phyloP scores from a whole-genome alignment of 2,113 vertebrate genomes.

The Austrofundulus limnaeus region DNA sequence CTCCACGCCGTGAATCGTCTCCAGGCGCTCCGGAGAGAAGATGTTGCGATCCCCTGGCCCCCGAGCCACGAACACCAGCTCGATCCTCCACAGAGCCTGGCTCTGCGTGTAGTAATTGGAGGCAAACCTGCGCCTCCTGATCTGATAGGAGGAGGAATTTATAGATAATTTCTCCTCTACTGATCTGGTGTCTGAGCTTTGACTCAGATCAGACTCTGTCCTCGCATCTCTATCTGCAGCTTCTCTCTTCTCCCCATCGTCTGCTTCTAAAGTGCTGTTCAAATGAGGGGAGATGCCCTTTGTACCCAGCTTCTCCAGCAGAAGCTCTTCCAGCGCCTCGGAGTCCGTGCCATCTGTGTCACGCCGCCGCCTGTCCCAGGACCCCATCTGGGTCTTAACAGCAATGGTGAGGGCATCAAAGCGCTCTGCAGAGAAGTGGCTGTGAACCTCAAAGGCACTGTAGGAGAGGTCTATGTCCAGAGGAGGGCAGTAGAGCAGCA shows the following conservation, averaged over 20 bases:
- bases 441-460: conserved; percentile 96
- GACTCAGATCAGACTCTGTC: conserved; percentile 17
- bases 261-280: not conserved
- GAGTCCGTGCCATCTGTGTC: conserved; percentile 86
- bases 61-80: conserved; percentile 93
- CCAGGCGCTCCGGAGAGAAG: conserved; percentile 92
- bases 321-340: conserved; percentile 83
- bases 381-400: conserved; percentile 92
- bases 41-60: conserved; percentile 90
- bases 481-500: conserved; percentile 92
- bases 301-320: conserved; percentile 82
- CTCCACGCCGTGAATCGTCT: conserved; percentile 91
- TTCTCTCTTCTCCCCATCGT: conserved; percentile 23
- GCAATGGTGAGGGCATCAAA: conserved; percentile 91
- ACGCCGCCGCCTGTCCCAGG: conserved; percentile 90
- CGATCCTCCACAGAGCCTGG: conserved; percentile 93
- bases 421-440: conserved; percentile 92
- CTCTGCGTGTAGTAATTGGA: conserved; percentile 89
- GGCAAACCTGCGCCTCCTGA: conserved; percentile 66
- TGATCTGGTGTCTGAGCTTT: conserved; percentile 12
- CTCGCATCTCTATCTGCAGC: conserved; percentile 15
- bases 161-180: conserved; percentile 7
- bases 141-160: conserved; percentile 30
- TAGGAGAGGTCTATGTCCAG: conserved; percentile 98
- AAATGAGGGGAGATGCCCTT: conserved; percentile 53